Percentiles rank a stretch among this genome's conserved stretches.
These are phyloP conservation scores for Anas platyrhynchos DNA, from an alignment of 2,113 vertebrate genomes.

Conservation along the genomic window DNA sequence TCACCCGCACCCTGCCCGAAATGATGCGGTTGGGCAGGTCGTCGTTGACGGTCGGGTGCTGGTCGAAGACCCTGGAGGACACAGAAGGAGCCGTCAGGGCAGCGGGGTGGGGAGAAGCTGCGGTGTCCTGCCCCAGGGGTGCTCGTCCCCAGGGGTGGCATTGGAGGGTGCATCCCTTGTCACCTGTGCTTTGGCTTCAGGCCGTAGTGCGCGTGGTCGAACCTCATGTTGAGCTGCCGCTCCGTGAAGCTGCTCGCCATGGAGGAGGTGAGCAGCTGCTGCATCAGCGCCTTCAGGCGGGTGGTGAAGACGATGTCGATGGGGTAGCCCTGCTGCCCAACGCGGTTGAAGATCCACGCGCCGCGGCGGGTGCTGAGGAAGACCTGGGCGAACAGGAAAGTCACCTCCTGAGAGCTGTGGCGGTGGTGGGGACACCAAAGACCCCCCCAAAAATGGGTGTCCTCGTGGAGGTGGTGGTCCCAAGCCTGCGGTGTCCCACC, in stretches of 20 bases:
- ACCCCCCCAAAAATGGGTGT: not conserved
- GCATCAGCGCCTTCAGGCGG: not conserved
- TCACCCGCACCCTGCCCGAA: conserved; percentile 82
- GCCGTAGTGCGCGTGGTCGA: conserved; percentile 80
- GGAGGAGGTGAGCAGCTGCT: not conserved
- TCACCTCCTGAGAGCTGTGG: not conserved
- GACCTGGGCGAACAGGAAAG: conserved; percentile 77
- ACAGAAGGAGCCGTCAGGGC: not conserved
- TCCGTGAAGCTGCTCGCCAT: conserved; percentile 65
- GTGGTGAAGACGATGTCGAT: not conserved
- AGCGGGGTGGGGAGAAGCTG: not conserved
- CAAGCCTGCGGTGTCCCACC: not conserved
- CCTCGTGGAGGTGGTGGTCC: not conserved
- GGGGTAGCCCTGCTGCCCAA: conserved; percentile 69
- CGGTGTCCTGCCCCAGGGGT: not conserved
- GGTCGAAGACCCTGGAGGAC: conserved; percentile 71
- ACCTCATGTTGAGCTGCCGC: conserved; percentile 77
- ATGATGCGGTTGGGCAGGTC: conserved; percentile 88
- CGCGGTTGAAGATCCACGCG: conserved; percentile 84
- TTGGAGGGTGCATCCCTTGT: not conserved
- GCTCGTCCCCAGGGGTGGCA: not conserved
- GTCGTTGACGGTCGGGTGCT: conserved; percentile 79
- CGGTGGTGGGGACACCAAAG: not conserved
- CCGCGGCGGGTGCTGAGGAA: conserved; percentile 91
- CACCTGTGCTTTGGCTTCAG: conserved; percentile 86